A percentile compares a stretch with the other conserved stretches of the same genome.
Evolutionary conservation across 2,797 vertebrate species (phyloP).

Genomic region (Silurus lanzhouensis): DNA sequence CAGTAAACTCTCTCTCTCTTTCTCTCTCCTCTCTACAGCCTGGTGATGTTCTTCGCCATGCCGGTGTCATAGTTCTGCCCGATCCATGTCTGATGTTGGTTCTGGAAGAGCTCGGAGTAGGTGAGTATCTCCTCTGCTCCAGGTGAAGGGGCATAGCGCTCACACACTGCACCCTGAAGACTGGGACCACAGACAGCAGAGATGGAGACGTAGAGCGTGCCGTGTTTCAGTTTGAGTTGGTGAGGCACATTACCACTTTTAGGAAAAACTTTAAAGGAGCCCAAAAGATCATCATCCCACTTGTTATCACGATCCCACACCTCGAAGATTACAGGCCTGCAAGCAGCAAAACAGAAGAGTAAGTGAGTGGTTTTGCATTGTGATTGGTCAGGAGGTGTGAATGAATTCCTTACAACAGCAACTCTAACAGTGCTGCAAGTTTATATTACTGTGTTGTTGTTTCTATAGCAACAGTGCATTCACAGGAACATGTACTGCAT

Average conservation of each 20-base stretch:
- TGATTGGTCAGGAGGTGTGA: background rate
- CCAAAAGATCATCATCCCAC: slow-evolving; percentile 70
- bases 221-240: slow-evolving; percentile 46
- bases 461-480: background rate
- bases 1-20: background rate
- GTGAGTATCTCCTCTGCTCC: slow-evolving; percentile 5
- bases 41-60: background rate
- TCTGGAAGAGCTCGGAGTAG: background rate
- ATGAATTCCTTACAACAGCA: too few relatives aligned
- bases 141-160: slow-evolving; percentile 60
- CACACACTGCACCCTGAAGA: slow-evolving; percentile 64
- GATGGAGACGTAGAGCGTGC: slow-evolving; percentile 41
- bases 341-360: background rate
- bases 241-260: background rate
- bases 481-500: background rate
- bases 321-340: slow-evolving; percentile 62
- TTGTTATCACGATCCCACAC: slow-evolving; percentile 72
- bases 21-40: background rate
- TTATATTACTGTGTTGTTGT: background rate
- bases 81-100: background rate
- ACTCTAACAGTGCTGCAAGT: background rate
- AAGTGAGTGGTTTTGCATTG: background rate
- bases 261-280: slow-evolving; percentile 30
- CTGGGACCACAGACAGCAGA: slow-evolving; percentile 61
- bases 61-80: background rate